Evolutionary conservation across 1,140 invertebrate species (phyloP).

Genomic region (Pachypeltis micranthus): DNA sequence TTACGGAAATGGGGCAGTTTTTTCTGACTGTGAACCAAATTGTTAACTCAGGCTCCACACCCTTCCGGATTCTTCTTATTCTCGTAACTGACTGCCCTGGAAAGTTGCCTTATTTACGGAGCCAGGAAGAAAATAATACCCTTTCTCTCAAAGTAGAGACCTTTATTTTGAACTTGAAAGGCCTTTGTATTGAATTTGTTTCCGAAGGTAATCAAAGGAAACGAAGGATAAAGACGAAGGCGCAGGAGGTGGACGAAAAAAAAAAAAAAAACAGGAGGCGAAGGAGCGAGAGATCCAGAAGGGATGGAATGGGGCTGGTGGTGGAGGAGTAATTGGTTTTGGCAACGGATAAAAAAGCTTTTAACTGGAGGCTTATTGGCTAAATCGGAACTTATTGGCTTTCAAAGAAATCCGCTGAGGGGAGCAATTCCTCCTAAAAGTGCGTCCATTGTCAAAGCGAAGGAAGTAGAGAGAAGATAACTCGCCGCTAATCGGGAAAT

Average conservation of each 20-base stretch:
- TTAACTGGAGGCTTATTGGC: slow-evolving; percentile 12
- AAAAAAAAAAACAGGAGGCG: not conserved
- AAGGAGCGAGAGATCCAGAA: not conserved
- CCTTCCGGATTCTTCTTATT: too few relatives aligned
- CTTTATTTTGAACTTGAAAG: slow-evolving; percentile 9
- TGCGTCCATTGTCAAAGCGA: too few relatives aligned
- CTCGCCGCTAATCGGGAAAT: too few relatives aligned
- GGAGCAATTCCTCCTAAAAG: too few relatives aligned
- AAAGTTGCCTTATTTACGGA: too few relatives aligned
- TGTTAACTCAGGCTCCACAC: too few relatives aligned
- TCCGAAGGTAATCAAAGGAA: slow-evolving; percentile 12
- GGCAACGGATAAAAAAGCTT: slow-evolving; percentile 9
- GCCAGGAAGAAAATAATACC: too few relatives aligned
- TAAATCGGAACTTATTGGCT: slow-evolving; percentile 11
- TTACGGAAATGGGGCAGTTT: too few relatives aligned
- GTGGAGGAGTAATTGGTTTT: slow-evolving; percentile 7
- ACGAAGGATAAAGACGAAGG: slow-evolving; percentile 10
- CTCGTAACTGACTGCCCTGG: too few relatives aligned
- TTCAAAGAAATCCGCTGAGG: slow-evolving; percentile 1
- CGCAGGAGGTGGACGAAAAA: not conserved
- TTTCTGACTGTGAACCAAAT: too few relatives aligned
- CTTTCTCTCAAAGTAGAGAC: not conserved
- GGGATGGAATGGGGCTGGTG: not conserved
- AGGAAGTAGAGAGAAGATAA: too few relatives aligned
- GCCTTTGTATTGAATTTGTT: slow-evolving; percentile 14